phyloP scores from a whole-genome alignment of 2,888 invertebrate genomes.

The Tubiluchus corallicola region DNA sequence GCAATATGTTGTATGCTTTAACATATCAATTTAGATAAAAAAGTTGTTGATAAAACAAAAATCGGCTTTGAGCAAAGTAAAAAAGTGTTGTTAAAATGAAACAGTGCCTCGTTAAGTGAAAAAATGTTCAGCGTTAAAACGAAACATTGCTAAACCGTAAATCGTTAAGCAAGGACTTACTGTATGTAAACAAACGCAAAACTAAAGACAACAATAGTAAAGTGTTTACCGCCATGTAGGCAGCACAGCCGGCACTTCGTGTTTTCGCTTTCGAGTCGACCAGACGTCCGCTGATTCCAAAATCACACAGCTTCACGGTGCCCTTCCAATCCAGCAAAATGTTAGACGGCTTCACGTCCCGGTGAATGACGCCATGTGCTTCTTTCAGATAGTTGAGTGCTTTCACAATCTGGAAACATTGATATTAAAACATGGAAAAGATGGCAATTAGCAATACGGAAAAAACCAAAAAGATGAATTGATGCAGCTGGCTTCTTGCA shows the following conservation, averaged over 20 bases:
- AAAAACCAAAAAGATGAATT: constrained; percentile 5
- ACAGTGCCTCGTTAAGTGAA: too few relatives aligned
- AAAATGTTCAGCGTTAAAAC: too few relatives aligned
- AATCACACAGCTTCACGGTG: constrained; percentile 93
- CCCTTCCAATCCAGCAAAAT: constrained; percentile 87
- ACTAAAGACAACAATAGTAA: too few relatives aligned
- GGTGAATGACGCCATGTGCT: constrained; percentile 85
- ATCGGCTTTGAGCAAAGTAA: too few relatives aligned
- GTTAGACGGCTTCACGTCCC: constrained; percentile 97
- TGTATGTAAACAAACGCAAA: too few relatives aligned
- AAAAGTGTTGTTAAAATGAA: too few relatives aligned
- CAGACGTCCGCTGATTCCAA: constrained; percentile 92
- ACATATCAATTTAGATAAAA: too few relatives aligned
- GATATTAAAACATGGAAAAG: constrained; percentile 10
- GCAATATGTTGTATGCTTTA: too few relatives aligned
- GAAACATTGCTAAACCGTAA: too few relatives aligned
- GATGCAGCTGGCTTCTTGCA: neutral
- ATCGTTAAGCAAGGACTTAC: too few relatives aligned
- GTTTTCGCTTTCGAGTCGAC: constrained; percentile 97
- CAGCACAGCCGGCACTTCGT: constrained; percentile 90
- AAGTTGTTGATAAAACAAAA: too few relatives aligned
- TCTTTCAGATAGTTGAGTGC: constrained; percentile 95
- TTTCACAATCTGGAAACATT: constrained; percentile 56
- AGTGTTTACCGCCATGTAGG: constrained; percentile 95
- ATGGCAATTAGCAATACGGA: neutral